phyloP scores from a whole-genome alignment of 2,888 invertebrate genomes.

The Ischnus inquisitorius region DNA sequence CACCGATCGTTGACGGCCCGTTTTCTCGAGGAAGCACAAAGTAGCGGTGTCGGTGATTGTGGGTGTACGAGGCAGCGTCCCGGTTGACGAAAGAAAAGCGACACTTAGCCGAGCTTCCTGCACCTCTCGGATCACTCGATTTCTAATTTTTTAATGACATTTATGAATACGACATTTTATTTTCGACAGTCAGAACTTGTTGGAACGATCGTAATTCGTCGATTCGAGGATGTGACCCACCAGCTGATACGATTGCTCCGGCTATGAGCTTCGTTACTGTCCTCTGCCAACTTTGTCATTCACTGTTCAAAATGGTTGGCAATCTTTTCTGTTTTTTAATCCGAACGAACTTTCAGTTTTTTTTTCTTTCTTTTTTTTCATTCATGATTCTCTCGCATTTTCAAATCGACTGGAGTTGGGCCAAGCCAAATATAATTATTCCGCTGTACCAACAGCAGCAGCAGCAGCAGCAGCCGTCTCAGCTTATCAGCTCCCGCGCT shows the following conservation, averaged over 20 bases:
- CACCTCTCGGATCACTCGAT: constrained; percentile 66
- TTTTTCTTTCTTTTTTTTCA: constrained; percentile 29
- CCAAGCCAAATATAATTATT: constrained; percentile 1
- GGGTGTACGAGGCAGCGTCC: constrained; percentile 77
- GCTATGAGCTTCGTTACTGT: constrained; percentile 29
- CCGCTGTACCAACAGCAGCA: constrained; percentile 65
- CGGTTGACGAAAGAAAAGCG: constrained; percentile 85
- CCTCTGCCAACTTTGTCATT: constrained; percentile 13
- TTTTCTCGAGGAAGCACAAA: constrained; percentile 49
- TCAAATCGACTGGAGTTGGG: neutral
- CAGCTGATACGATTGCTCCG: constrained; percentile 49
- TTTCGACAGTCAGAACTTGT: constrained; percentile 51
- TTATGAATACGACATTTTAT: constrained; percentile 25
- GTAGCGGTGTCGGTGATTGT: constrained; percentile 63
- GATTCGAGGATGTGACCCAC: constrained; percentile 55
- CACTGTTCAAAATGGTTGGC: constrained; percentile 22
- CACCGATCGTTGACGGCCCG: constrained; percentile 60
- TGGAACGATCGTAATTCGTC: constrained; percentile 24
- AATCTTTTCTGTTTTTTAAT: constrained; percentile 26
- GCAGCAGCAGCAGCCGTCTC: constrained; percentile 69
- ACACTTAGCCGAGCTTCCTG: constrained; percentile 82
- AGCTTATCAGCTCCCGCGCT: constrained; percentile 59
- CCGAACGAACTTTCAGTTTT: constrained; percentile 23
- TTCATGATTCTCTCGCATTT: constrained; percentile 30
- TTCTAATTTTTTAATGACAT: constrained; percentile 38